Evolutionary conservation across 2,113 vertebrate genomes (phyloP).

Genomic region (Pteropus alecto): DNA sequence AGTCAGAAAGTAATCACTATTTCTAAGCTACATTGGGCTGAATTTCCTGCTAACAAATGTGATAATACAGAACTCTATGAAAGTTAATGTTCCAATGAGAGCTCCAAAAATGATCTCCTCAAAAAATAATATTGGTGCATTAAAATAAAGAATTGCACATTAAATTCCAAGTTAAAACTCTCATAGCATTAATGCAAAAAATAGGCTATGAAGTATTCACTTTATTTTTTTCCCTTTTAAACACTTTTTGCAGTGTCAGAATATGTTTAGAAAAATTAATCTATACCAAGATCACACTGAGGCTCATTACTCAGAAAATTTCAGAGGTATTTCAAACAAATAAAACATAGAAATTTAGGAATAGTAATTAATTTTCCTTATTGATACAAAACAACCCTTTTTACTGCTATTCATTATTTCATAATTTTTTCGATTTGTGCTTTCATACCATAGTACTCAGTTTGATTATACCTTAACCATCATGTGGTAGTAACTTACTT

Average conservation of each 20-base stretch:
- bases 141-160: constrained; percentile 61
- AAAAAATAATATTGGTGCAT: constrained; percentile 62
- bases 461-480: background rate
- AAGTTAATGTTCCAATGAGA: constrained; percentile 66
- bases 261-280: background rate
- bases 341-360: background rate
- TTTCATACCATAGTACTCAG: background rate
- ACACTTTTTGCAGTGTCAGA: background rate
- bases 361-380: background rate
- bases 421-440: background rate
- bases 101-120: constrained; percentile 47
- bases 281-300: background rate
- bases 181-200: constrained; percentile 33
- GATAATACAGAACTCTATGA: constrained; percentile 50
- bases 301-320: background rate
- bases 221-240: background rate
- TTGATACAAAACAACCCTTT: background rate
- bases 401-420: background rate
- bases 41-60: constrained; percentile 58
- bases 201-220: background rate
- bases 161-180: constrained; percentile 30
- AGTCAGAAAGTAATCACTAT: constrained; percentile 28
- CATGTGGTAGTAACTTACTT: background rate
- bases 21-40: constrained; percentile 52
- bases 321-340: background rate